phyloP scores from a whole-genome alignment of 2,888 invertebrate species.

The Limnephilus lunatus region DNA sequence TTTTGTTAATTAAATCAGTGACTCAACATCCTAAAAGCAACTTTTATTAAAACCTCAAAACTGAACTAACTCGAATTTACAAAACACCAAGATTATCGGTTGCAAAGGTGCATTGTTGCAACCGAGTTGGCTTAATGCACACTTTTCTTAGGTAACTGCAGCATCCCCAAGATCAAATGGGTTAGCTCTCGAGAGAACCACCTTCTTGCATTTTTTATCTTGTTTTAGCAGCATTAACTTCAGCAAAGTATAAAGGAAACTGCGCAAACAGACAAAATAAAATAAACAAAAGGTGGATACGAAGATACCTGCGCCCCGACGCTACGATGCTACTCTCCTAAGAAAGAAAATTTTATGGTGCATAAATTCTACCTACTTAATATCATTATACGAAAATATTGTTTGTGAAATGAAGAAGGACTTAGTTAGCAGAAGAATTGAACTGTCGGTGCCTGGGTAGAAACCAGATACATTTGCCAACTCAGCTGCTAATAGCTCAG shows the following conservation, averaged over 20 bases:
- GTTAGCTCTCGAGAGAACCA: background rate
- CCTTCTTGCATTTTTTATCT: background rate
- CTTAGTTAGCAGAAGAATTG: no score
- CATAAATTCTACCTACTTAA: no score
- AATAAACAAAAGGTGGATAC: background rate
- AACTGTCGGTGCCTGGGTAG: no score
- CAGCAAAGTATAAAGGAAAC: background rate
- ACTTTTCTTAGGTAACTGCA: background rate
- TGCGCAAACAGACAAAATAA: background rate
- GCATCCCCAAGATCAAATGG: background rate
- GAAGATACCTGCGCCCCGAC: background rate
- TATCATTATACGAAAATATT: no score
- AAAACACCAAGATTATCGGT: background rate
- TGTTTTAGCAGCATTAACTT: background rate
- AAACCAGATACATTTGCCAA: no score
- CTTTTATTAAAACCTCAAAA: background rate
- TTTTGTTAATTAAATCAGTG: background rate
- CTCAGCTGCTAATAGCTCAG: no score
- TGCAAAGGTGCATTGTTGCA: background rate
- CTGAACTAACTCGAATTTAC: background rate
- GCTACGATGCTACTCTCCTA: background rate
- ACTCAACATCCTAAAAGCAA: background rate
- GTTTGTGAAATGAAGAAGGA: no score
- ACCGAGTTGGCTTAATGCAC: background rate
- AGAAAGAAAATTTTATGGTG: background rate